These are phyloP conservation scores for Tympanuchus pallidicinctus DNA, from an alignment of 2,113 vertebrate genomes.

Conservation along the genomic window DNA sequence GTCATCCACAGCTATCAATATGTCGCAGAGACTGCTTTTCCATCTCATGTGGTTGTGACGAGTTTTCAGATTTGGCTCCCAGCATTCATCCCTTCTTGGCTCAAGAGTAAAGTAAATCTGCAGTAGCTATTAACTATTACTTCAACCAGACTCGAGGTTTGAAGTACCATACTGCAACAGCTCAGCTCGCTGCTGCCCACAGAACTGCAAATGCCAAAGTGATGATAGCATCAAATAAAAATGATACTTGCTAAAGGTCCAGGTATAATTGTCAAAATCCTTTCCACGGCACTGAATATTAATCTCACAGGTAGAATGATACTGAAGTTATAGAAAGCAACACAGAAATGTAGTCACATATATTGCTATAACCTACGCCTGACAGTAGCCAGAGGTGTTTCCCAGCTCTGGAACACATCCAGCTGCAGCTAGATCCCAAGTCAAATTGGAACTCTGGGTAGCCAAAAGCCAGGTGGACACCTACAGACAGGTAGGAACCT, in stretches of 20 bases:
- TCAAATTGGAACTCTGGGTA: background rate
- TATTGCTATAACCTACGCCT: rapidly evolving
- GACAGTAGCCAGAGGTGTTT: rapidly evolving
- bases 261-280: background rate
- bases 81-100: slow-evolving; percentile 64
- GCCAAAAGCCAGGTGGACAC: background rate
- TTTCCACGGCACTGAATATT: background rate
- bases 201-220: background rate
- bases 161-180: background rate
- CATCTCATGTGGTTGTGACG: slow-evolving; percentile 40
- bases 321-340: background rate
- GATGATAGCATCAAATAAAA: background rate
- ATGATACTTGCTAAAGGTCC: background rate
- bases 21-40: slow-evolving; percentile 59
- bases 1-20: slow-evolving; percentile 67
- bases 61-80: slow-evolving; percentile 73
- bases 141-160: slow-evolving; percentile 53
- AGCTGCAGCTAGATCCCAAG: background rate
- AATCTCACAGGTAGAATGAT: background rate
- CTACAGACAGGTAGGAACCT: background rate
- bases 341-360: rapidly evolving
- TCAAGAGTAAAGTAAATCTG: slow-evolving; percentile 61
- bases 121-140: slow-evolving; percentile 62
- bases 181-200: slow-evolving; percentile 9
- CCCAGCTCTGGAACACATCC: background rate